Evolutionary conservation across 1,140 invertebrate species (phyloP), one percentile per base, ranked within the genome.

Genomic region (Drosophila punjabiensis): DNA sequence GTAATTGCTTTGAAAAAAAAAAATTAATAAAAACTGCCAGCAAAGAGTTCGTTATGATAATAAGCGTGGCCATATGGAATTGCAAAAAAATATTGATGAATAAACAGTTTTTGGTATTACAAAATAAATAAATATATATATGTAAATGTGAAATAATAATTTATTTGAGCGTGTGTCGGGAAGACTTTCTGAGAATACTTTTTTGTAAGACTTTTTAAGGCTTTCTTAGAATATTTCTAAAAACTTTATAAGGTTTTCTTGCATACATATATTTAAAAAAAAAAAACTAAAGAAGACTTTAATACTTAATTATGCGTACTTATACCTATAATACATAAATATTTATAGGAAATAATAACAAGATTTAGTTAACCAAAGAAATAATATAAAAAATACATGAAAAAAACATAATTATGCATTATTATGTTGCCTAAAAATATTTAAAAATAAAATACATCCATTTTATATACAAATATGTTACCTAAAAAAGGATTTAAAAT

Each of bases 51-150:
- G 28, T 59, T 59, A 41, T 37, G 35, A 35, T 28, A 59, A 59
- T 58, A 58, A 58, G 53, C 53, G 32, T 55, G 53, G 53, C 18
- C 8, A 20, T 56, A 56, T 56, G 20, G 33, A 56, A 56, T 56
- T 56, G 4, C 30, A 56, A 56, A 37, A 53, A 56, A 37, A 16
- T 9, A 16, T 13, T 56, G 53, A 37, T 56, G 53, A 56, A 56
- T 37, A 56, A 24, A 56, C 53, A 56, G 7, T 24, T 56, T 56
- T 56, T 6, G 20, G 33, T 56, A 56, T 56, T 56, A 56, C 53
- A 24, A 56, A 56, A 56, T 56, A 24, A 56, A 56, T 56, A 16
- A 56, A 56, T 56, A 24, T 37, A 56, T 56, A 24, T 55, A 16
- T 5, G 13, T 20, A 16, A 10, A 56, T 37, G 33, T 55, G 32